These are phyloP conservation scores for Phymorhynchus buccinoides DNA, from an alignment of 1,140 invertebrate genomes.

Conservation along the genomic window DNA sequence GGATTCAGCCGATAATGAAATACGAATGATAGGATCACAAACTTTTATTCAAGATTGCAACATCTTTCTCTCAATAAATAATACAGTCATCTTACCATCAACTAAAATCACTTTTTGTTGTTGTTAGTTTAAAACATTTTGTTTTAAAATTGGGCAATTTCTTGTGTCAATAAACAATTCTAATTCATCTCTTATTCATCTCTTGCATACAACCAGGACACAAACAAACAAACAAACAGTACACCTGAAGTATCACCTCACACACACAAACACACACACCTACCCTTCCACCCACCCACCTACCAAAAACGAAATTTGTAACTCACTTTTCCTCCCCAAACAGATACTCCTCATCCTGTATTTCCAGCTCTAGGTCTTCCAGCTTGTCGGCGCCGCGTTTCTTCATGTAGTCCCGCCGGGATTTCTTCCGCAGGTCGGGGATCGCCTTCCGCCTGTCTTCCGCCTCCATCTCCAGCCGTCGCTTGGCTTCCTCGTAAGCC, in stretches of 20 bases:
- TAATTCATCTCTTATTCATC: no score
- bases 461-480: constrained; percentile 84
- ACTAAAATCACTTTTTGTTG: no score
- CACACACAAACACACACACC: constrained; percentile 4
- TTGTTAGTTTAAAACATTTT: no score
- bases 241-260: background rate
- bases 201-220: no score
- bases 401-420: constrained; percentile 92
- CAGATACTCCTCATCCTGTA: constrained; percentile 96
- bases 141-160: no score
- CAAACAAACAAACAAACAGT: background rate
- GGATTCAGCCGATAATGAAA: no score
- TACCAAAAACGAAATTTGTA: background rate
- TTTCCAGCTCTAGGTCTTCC: constrained; percentile 93
- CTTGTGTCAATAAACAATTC: no score
- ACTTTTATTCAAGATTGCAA: no score
- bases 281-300: background rate
- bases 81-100: no score
- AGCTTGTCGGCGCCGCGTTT: constrained; percentile 98
- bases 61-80: no score
- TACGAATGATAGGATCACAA: no score
- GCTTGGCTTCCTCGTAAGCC: constrained; percentile 92
- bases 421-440: constrained; percentile 90
- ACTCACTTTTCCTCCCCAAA: constrained; percentile 90
- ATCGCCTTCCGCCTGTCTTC: constrained; percentile 88